Conservation (phyloP, 2,888 invertebrate species). For the Marasmarcha lunaedactyla region DNA sequence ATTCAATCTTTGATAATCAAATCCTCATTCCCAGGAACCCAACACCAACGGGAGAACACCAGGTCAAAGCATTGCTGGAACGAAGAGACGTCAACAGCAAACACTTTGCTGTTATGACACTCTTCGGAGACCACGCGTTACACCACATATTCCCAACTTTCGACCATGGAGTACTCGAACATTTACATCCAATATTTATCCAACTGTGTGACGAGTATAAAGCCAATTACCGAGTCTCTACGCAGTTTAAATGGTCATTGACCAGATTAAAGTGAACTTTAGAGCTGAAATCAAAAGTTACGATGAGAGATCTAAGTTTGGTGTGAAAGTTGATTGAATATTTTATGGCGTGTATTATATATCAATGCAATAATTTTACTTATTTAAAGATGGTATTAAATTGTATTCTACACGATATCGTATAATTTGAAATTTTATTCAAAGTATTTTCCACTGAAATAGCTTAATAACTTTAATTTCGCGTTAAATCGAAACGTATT, state of each 20-base stretch:
- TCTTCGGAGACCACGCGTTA: constrained; percentile 80
- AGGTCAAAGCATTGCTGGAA: constrained; percentile 79
- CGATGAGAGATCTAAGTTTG: not conserved
- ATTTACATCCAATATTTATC: constrained; percentile 66
- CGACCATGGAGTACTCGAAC: constrained; percentile 76
- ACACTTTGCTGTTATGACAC: constrained; percentile 74
- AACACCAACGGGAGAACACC: constrained; percentile 77
- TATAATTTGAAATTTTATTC: no score
- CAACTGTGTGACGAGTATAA: constrained; percentile 63
- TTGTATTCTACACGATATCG: no score
- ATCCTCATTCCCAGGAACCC: constrained; percentile 29
- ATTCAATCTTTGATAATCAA: no score
- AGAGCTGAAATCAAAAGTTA: constrained; percentile 19
- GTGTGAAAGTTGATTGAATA: no score
- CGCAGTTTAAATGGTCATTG: constrained; percentile 73
- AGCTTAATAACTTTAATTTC: no score
- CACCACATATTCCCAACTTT: constrained; percentile 85
- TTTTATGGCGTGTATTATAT: no score
- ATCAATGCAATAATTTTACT: no score
- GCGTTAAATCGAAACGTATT: no score
- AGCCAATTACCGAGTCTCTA: constrained; percentile 35
- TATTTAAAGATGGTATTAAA: no score
- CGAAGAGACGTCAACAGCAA: constrained; percentile 74
- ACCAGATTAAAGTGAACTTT: constrained; percentile 40
- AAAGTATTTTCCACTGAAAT: no score